phyloP scores from a whole-genome alignment of 2,888 invertebrate genomes.

The Fissipunctia ypsillon region DNA sequence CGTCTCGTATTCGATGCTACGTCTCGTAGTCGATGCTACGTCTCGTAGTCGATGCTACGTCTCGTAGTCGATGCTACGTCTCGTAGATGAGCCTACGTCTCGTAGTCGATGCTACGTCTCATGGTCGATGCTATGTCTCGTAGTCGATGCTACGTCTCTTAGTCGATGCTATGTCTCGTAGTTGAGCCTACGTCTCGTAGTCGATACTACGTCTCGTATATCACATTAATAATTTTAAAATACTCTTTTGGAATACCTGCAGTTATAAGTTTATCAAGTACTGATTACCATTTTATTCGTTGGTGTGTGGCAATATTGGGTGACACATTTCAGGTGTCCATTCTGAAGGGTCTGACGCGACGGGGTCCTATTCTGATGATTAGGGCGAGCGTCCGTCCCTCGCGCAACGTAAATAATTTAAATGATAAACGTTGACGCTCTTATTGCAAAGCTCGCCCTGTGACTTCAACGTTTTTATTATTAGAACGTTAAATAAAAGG shows the following conservation, averaged over 20 bases:
- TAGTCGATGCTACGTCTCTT: not conserved
- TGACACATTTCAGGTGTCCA: constrained; percentile 34
- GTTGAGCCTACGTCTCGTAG: too few relatives aligned
- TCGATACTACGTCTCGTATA: not conserved
- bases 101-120: too few relatives aligned
- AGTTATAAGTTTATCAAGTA: not conserved
- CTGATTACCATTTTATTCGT: constrained; percentile 4
- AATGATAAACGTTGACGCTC: constrained; percentile 20
- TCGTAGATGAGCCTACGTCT: not conserved
- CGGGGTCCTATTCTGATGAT: constrained; percentile 13
- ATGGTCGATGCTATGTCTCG: not conserved
- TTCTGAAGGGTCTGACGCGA: constrained; percentile 3
- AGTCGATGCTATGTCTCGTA: not conserved
- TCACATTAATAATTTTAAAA: too few relatives aligned
- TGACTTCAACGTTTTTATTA: constrained; percentile 15
- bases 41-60: too few relatives aligned
- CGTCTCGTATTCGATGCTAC: too few relatives aligned
- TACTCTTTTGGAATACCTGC: not conserved
- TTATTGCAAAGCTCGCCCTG: constrained; percentile 12
- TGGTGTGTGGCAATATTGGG: constrained; percentile 6
- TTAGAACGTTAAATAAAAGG: constrained; percentile 10
- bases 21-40: too few relatives aligned
- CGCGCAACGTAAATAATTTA: constrained; percentile 29
- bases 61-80: too few relatives aligned
- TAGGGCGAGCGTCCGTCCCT: constrained; percentile 11